Evolutionary conservation across 2,113 vertebrate genomes (phyloP), one percentile per base, ranked within the genome.

Genomic region (Phylloscopus whistleri): DNA sequence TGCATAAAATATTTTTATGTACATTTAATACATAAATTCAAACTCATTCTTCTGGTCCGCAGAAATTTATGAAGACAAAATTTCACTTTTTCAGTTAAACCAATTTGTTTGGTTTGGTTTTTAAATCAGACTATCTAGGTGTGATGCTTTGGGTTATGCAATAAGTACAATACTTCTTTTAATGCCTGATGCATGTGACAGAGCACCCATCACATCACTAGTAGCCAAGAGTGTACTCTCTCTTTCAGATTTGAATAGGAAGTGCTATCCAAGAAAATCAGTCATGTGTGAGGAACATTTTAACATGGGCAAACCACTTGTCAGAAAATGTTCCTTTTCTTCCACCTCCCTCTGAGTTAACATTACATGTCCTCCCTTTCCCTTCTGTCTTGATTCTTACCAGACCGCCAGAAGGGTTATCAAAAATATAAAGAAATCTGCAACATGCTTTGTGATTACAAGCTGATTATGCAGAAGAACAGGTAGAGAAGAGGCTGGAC

Each of bases 381-480:
- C 64, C 44, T 75, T 82, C 84, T 4, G 1, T 68, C 60, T 83
- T 72, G 44, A 91, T 87, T 96, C 91, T 55, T 84, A 94, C 53
- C 70, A 91, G 66, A 64, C 70, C 92, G 84, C 73, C 89, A 85
- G 59, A 39, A 73, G 55, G 28, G n/a, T 80, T 90, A 90, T 88
- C 24, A 90, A 92, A 90, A 96, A 93, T 43, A 80, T 8, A 90
- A 73, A 95, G 62, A 92, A 95, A 97, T 76, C 72, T 95, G 81
- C 85, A 97, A 69, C 69, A 85, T 43, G 90, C 69, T 90, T 96
- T 93, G 87, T 28, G 82, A 92, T 94, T 93, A 89, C 56, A 83
- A 91, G 87, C 86, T 84, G 72, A 89, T 86, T 76, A 74, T 95
- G 92, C 95, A 97, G 92, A 95, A 92, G 93, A 97, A 90, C 96